Conservation (phyloP, 1,140 invertebrate genomes). For the Hermatobates lingyangjiaoensis region DNA sequence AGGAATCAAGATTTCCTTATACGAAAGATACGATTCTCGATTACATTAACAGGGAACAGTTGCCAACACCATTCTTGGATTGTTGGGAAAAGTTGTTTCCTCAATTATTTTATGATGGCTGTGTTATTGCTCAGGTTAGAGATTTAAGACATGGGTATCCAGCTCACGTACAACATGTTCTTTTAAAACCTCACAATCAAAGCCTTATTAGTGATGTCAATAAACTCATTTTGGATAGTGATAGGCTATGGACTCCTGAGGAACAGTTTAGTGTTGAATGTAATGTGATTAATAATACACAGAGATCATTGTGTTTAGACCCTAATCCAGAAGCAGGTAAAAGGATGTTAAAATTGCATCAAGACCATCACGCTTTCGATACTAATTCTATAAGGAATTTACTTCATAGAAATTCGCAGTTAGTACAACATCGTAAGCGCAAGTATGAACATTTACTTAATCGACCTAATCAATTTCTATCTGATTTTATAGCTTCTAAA, state of each 20-base stretch:
- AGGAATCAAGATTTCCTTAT: conserved; percentile 28
- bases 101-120: conserved; percentile 75
- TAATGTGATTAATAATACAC: conserved; percentile 58
- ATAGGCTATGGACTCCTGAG: conserved; percentile 45
- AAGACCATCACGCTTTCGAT: conserved; percentile 50
- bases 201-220: conserved; percentile 56
- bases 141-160: conserved; percentile 65
- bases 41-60: conserved; percentile 65
- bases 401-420: conserved; percentile 52
- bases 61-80: conserved; percentile 70
- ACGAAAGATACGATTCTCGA: conserved; percentile 34
- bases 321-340: conserved; percentile 60
- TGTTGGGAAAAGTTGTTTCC: conserved; percentile 58
- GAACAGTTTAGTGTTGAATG: conserved; percentile 63
- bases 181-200: conserved; percentile 73
- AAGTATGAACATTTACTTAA: conserved; percentile 60
- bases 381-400: conserved; percentile 51
- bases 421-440: conserved; percentile 64
- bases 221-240: conserved; percentile 37
- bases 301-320: conserved; percentile 69
- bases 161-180: conserved; percentile 60
- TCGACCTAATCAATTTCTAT: not conserved
- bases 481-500: not conserved
- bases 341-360: conserved; percentile 46
- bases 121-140: conserved; percentile 75